Evolutionary conservation across 1,140 invertebrate genomes (phyloP).

Genomic region (Reticulitermes speratus): DNA sequence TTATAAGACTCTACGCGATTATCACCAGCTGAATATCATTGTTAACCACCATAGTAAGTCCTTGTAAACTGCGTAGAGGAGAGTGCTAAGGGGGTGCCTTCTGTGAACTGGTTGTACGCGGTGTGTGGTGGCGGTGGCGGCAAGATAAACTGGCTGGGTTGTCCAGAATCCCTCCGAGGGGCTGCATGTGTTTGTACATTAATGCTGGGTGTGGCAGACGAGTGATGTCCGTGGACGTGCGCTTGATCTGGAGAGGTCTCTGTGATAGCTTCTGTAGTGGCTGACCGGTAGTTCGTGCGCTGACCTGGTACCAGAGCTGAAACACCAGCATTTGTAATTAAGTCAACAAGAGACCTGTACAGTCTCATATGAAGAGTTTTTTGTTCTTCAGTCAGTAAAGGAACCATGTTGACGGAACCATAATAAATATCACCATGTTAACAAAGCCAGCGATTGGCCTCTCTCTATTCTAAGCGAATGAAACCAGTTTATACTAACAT

Average conservation of each 20-base stretch:
- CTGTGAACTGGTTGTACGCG: not conserved
- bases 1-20: not conserved
- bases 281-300: not conserved
- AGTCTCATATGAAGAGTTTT: too few species aligned
- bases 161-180: not conserved
- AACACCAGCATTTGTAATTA: not conserved
- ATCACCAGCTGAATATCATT: not conserved
- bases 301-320: not conserved
- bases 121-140: not conserved
- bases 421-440: too few species aligned
- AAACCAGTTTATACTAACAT: too few species aligned
- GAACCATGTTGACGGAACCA: too few species aligned
- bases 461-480: too few species aligned
- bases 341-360: not conserved
- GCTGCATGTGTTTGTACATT: not conserved
- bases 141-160: not conserved
- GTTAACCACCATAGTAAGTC: not conserved
- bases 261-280: not conserved
- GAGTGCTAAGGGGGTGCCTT: not conserved
- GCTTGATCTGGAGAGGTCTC: not conserved
- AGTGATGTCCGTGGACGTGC: not conserved
- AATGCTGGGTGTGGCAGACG: not conserved
- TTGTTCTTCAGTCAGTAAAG: too few species aligned
- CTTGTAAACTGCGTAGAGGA: not conserved
- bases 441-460: too few species aligned